Percentiles rank a stretch among this genome's conserved stretches.
phyloP scores from a whole-genome alignment of 1,140 invertebrate species.

The Rhagoletis pomonella region DNA sequence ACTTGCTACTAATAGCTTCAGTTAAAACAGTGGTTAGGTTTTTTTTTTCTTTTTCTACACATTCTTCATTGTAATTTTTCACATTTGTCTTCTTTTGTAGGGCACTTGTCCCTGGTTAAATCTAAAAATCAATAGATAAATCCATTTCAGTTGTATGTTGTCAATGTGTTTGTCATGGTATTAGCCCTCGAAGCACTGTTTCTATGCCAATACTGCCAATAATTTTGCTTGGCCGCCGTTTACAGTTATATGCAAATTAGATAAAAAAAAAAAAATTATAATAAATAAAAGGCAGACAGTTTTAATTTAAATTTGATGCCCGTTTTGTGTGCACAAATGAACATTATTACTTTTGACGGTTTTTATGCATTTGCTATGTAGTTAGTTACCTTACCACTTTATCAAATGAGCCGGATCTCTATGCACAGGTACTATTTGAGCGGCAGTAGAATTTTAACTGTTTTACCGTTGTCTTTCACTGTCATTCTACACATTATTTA shows the following conservation, averaged over 20 bases:
- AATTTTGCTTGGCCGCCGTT: too few relatives aligned
- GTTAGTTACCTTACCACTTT: slow-evolving; percentile 3
- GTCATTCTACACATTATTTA: neutral
- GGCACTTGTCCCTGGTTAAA: neutral
- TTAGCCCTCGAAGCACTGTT: neutral
- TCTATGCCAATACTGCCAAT: too few relatives aligned
- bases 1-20: neutral
- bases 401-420: neutral
- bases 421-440: neutral
- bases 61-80: neutral
- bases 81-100: neutral
- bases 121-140: slow-evolving; percentile 40
- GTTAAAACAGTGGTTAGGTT: too few relatives aligned
- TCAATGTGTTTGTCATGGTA: neutral
- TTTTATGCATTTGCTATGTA: neutral
- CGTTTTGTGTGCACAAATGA: neutral
- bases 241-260: too few relatives aligned
- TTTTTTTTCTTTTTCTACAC: too few relatives aligned
- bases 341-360: neutral
- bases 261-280: too few relatives aligned
- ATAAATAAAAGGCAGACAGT: too few relatives aligned
- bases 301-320: too few relatives aligned
- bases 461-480: slow-evolving; percentile 18
- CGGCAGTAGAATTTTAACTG: slow-evolving; percentile 30
- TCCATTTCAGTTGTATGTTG: neutral